Evolutionary conservation across 2,113 vertebrate species (phyloP), one percentile per base, ranked within the genome.

Genomic region (Rhipidura dahli): DNA sequence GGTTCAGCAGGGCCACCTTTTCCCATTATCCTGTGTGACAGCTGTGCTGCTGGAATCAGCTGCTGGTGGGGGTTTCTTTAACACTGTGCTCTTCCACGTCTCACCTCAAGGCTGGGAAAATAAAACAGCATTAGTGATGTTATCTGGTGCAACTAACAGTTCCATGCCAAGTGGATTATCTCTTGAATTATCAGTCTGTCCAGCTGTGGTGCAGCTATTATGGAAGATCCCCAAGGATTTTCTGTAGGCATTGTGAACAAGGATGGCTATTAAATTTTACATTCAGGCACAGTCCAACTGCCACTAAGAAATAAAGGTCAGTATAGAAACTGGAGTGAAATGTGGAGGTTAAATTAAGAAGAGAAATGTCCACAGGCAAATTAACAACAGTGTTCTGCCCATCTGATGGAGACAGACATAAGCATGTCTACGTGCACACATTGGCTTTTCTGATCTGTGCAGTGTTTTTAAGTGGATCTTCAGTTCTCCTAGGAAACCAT

Each of bases 401-500:
- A 8, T 65, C 51, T 89, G 42, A 86, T 72, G 54, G 42, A 54
- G 59, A 35, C 16, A 81, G 57, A 45, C 45, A 71, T 44, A 22
- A 63, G 15, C 35, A 13, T 37, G 53, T 53, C 66, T 85, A 9
- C 17, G 9, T 21, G 70, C 33, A 44, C 18, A 12, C 9, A 2
- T 72, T 70, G 51, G 50, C 65, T 81, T 33, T 93, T 83, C 84
- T 94, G 44, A 57, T 91, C 77, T 54, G 14, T 89, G 60, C 40
- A 17, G 30, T 85, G 63, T 59, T 89, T 85, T 57, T 53, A 68
- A 87, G 61, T 76, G 87, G 79, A 53, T 89, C 66, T 87, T 89
- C 78, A 77, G 49, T 87, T 96, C 89, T 96, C 82, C 84, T 93
- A 90, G 91, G 91, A 96, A 93, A 93, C 89, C 66, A 83, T 94